Evolutionary conservation across 2,888 invertebrate species (phyloP), one percentile per base, ranked within the genome.

Genomic region (Embidobia sp.): DNA sequence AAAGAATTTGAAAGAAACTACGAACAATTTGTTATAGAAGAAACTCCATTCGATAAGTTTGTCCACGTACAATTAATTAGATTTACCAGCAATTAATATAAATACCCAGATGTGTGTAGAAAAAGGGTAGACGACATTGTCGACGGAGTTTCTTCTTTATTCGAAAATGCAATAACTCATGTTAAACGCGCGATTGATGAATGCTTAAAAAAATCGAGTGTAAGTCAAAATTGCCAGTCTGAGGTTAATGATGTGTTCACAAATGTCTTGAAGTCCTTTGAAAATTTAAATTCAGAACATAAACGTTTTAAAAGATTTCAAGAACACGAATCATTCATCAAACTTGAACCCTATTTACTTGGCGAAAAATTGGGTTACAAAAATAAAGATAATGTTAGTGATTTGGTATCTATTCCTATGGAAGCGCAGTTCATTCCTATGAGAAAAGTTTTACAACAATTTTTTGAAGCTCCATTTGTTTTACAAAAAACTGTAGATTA

Each of bases 341-440:
- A 61, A 51, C 22, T 27, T 35, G 44, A 44, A 44, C 15, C 3
- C 19, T 44, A 19, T 44, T 10, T 16, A 3, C 3, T 44, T 7
- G 44, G 44, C 6, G 15, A 44, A n/a, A 44, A 19, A 44, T 15
- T 6, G n/a, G 44, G 18, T 1, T 44, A 18, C 10, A 19, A 44
- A 44, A 18, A 18, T n/a, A 19, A 44, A 18, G 18, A 44, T 44
- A 19, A 48, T 18, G 48, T 48, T n/a, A 27, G 11, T 11, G 5
- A 22, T 7, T 6, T 10, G 3, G 3, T 10, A 1, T 8, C 22
- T 7, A 10, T 48, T 22, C 48, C 26, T 27, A 10, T 27, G 10
- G 5, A n/a, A 40, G 69, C 64, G 0, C 75, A 80, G 66, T 79
- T 73, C 29, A 80, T 81, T 63, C 67, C 77, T 2, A 35, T 81